A percentile compares a stretch with the other conserved stretches of the same genome.
Evolutionary conservation across 2,888 invertebrate genomes (phyloP).

Genomic region (Chydorus sphaericus): DNA sequence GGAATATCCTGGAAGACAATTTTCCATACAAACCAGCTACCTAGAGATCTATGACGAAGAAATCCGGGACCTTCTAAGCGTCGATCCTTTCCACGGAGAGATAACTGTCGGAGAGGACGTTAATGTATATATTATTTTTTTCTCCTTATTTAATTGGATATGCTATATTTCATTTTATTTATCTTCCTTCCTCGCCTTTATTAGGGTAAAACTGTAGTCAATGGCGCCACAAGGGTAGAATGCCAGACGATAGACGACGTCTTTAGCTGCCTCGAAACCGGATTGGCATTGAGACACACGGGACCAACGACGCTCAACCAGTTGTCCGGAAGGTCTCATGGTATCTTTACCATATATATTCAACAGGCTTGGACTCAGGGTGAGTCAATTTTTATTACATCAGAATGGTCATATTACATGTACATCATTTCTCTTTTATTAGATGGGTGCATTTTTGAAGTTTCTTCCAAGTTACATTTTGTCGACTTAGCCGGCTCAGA

Average conservation of each 20-base stretch:
- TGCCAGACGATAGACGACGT: constrained; percentile 43
- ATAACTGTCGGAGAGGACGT: constrained; percentile 17
- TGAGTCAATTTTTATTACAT: constrained; percentile 8
- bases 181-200: too few relatives aligned
- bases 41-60: constrained; percentile 54
- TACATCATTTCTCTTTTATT: neutral
- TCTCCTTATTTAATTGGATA: neutral
- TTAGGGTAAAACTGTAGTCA: constrained; percentile 18
- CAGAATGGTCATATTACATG: neutral
- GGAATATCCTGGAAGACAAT: constrained; percentile 47
- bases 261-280: constrained; percentile 51
- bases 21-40: constrained; percentile 52
- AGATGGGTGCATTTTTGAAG: constrained; percentile 42
- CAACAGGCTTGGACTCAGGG: constrained; percentile 49
- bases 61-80: constrained; percentile 38
- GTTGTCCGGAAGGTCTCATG: constrained; percentile 31
- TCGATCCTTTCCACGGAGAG: constrained; percentile 25
- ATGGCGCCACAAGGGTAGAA: constrained; percentile 20
- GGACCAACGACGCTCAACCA: constrained; percentile 14
- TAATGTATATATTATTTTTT: constrained; percentile 16
- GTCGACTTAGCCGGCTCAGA: constrained; percentile 48
- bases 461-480: constrained; percentile 56
- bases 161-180: neutral
- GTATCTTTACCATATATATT: constrained; percentile 53
- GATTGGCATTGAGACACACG: constrained; percentile 38